Evolutionary conservation across 2,797 vertebrate species (phyloP).

Genomic region (Xyrichtys novacula): DNA sequence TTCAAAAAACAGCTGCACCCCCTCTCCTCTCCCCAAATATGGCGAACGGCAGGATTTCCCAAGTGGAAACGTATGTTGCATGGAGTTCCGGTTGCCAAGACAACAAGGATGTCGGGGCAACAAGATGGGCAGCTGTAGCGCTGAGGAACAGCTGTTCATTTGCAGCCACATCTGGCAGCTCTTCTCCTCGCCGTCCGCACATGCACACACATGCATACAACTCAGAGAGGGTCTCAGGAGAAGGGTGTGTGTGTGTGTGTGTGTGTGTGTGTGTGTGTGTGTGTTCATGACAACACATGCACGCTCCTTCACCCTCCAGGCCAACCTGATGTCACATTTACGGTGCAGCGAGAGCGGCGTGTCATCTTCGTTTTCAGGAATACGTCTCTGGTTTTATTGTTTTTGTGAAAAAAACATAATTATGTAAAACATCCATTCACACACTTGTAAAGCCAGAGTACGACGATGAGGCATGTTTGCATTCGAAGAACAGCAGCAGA

Average conservation of each 20-base stretch:
- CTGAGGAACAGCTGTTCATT: conserved; percentile 80
- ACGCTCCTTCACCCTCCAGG: conserved; percentile 5
- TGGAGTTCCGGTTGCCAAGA: conserved; percentile 59
- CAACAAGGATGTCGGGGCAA: conserved; percentile 40
- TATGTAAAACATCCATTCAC: conserved; percentile 70
- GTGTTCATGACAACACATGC: conserved; percentile 20
- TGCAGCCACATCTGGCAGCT: conserved; percentile 82
- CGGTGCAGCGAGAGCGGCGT: not conserved
- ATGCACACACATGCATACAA: conserved; percentile 1
- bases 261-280: not conserved
- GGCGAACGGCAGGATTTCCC: conserved; percentile 4
- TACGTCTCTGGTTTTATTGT: not conserved
- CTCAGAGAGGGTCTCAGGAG: conserved; percentile 48
- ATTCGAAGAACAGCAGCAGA: conserved; percentile 46
- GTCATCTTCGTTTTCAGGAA: conserved; percentile 15
- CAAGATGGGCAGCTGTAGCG: conserved; percentile 69
- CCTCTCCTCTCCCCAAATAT: not conserved
- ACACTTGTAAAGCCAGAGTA: conserved; percentile 33
- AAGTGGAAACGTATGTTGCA: conserved; percentile 6
- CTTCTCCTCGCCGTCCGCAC: conserved; percentile 28
- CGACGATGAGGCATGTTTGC: conserved; percentile 37
- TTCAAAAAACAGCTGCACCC: not conserved
- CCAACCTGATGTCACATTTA: conserved; percentile 13
- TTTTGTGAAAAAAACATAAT: conserved; percentile 44
- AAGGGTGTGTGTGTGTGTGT: conserved; percentile 1